These are phyloP conservation scores for Beaufortia kweichowensis DNA, from an alignment of 2,113 vertebrate species.

Conservation along the genomic window DNA sequence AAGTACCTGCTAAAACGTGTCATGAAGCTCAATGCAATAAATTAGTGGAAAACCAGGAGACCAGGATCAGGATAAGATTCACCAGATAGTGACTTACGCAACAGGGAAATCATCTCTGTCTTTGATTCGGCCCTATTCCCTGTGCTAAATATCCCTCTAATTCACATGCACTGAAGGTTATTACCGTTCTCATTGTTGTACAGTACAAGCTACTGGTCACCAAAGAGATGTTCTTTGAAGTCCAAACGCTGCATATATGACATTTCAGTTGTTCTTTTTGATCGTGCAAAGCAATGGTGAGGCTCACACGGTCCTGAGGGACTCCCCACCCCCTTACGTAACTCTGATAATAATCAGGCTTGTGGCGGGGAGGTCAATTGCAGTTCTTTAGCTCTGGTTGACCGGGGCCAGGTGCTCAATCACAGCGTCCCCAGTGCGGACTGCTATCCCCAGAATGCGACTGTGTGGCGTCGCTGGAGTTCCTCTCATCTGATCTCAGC, in stretches of 20 bases:
- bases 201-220: neutral
- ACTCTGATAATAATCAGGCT: conserved; percentile 67
- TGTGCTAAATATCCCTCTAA: too few relatives aligned
- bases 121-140: too few relatives aligned
- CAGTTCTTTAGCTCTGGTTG: conserved; percentile 63
- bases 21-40: too few relatives aligned
- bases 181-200: neutral
- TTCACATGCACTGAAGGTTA: too few relatives aligned
- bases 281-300: conserved; percentile 34
- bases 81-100: too few relatives aligned
- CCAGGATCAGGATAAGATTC: too few relatives aligned
- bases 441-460: conserved; percentile 81
- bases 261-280: conserved; percentile 3
- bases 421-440: conserved; percentile 67
- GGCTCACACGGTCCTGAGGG: conserved; percentile 72
- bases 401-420: conserved; percentile 75
- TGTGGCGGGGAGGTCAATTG: conserved; percentile 70
- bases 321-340: conserved; percentile 51
- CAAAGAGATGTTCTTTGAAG: conserved; percentile 5
- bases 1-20: too few relatives aligned
- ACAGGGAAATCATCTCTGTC: neutral
- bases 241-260: neutral
- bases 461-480: conserved; percentile 75
- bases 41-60: too few relatives aligned
- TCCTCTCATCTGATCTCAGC: conserved; percentile 67